Conservation (phyloP, 2,797 vertebrate species). For the Morelia viridis region DNA sequence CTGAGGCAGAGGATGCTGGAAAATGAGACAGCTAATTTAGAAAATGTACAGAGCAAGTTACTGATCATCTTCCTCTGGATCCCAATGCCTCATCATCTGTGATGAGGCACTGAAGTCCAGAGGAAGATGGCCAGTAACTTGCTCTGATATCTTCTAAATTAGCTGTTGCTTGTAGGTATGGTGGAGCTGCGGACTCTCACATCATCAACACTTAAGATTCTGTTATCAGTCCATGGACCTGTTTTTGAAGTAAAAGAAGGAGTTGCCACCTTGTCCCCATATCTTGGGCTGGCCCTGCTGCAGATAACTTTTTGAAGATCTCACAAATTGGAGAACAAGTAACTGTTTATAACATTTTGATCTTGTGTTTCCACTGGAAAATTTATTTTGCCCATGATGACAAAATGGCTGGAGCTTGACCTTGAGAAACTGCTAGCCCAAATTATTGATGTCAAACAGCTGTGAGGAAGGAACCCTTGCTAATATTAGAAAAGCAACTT, state of each 20-base stretch:
- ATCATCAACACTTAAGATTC: background rate
- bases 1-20: background rate
- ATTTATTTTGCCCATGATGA: slow-evolving; percentile 12
- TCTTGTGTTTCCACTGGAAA: background rate
- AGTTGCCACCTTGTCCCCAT: background rate
- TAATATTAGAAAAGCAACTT: slow-evolving; percentile 62
- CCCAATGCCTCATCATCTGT: background rate
- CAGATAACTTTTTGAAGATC: background rate
- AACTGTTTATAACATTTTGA: background rate
- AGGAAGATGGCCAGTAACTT: background rate
- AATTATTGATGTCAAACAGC: background rate
- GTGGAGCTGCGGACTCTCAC: background rate
- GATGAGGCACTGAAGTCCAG: background rate
- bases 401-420: slow-evolving; percentile 14
- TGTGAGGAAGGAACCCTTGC: slow-evolving; percentile 22
- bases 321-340: background rate
- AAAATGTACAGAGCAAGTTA: background rate
- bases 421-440: background rate
- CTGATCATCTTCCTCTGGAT: background rate
- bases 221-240: background rate
- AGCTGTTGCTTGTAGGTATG: background rate
- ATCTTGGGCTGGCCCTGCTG: background rate
- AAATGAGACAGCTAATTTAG: background rate
- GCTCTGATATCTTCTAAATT: background rate
- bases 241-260: background rate